Conservation (phyloP, 2,888 invertebrate genomes). For the Liposcelis brunnea region DNA sequence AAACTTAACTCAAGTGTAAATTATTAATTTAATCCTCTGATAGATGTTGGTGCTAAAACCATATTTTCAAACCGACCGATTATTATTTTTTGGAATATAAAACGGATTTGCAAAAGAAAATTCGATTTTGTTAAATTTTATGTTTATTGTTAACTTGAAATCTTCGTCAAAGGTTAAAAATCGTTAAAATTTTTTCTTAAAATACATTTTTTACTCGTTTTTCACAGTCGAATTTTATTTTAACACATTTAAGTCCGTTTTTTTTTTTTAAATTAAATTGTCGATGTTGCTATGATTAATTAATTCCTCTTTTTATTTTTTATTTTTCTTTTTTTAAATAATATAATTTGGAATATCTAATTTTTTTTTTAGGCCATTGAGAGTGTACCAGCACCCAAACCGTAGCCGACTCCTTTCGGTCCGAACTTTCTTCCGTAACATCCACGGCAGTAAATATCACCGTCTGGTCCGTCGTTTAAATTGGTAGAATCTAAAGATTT, state of each 20-base stretch:
- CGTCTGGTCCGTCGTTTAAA: conserved; percentile 79
- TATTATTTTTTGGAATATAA: too few relatives aligned
- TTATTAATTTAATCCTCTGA: too few relatives aligned
- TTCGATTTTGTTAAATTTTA: conserved; percentile 3
- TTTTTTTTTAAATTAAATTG: conserved; percentile 1
- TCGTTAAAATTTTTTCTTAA: too few relatives aligned
- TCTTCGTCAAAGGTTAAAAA: not conserved
- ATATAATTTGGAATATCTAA: too few relatives aligned
- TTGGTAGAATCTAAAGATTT: conserved; percentile 81
- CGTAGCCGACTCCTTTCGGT: conserved; percentile 78
- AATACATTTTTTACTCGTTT: too few relatives aligned
- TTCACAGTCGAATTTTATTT: not conserved
- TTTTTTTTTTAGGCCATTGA: conserved; percentile 56
- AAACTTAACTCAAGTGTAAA: too few relatives aligned
- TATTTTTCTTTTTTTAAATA: too few relatives aligned
- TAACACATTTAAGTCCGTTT: not conserved
- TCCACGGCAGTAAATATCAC: conserved; percentile 82
- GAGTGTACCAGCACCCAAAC: conserved; percentile 77
- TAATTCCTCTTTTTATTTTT: too few relatives aligned
- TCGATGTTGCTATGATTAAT: conserved; percentile 3
- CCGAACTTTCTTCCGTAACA: conserved; percentile 79
- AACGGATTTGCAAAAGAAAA: too few relatives aligned
- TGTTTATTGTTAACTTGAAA: not conserved
- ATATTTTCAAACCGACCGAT: too few relatives aligned
- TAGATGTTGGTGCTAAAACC: too few relatives aligned